Evolutionary conservation across 2,113 vertebrate genomes (phyloP).

Genomic region (Mionectes macconnelli): DNA sequence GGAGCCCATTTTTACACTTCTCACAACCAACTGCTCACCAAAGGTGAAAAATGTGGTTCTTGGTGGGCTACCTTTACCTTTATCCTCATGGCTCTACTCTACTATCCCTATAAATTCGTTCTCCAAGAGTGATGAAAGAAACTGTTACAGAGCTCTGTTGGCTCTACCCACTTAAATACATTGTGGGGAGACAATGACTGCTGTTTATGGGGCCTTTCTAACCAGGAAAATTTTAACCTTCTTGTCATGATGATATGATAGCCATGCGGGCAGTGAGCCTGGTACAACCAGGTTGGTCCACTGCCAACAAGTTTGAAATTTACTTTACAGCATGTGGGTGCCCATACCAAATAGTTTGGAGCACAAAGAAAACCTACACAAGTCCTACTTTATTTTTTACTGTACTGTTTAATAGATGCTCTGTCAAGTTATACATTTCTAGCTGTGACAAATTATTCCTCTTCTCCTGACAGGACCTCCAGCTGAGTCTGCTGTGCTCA

Average conservation of each 20-base stretch:
- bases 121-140: neutral
- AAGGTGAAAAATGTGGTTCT: neutral
- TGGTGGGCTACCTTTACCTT: neutral
- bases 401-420: slow-evolving; percentile 64
- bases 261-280: neutral
- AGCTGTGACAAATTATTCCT: slow-evolving; percentile 80
- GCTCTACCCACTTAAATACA: neutral
- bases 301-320: neutral
- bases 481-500: slow-evolving; percentile 77
- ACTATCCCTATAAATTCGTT: neutral
- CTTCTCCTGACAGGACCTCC: slow-evolving; percentile 76
- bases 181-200: neutral
- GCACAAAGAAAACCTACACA: slow-evolving; percentile 26
- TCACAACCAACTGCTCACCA: neutral
- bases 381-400: slow-evolving; percentile 47
- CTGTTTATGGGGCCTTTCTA: neutral
- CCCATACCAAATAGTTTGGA: neutral
- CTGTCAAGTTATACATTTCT: slow-evolving; percentile 57
- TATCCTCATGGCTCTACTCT: neutral
- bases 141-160: neutral
- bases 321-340: neutral
- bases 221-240: neutral
- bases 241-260: neutral
- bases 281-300: neutral
- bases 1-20: neutral